These are phyloP conservation scores for Cordilura impudica DNA, from an alignment of 2,888 invertebrate genomes.

Conservation along the genomic window DNA sequence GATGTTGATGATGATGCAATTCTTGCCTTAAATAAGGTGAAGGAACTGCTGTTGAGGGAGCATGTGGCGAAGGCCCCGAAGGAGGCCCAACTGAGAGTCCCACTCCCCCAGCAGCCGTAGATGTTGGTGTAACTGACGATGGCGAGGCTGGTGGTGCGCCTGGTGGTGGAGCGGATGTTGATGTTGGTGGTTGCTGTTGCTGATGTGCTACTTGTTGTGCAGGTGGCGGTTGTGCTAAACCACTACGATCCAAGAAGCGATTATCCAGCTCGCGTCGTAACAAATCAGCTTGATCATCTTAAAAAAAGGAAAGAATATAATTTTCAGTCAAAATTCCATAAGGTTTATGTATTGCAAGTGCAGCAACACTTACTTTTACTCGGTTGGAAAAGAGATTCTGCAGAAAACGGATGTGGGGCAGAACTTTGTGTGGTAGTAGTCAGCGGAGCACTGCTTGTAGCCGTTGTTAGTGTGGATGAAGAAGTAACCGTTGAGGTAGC, in stretches of 20 bases:
- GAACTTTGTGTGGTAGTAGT: conserved; percentile 75
- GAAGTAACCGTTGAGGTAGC: conserved; percentile 63
- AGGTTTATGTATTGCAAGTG: neutral
- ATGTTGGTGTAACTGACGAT: conserved; percentile 81
- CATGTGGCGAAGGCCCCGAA: conserved; percentile 62
- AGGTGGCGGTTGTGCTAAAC: conserved; percentile 79
- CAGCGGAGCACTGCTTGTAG: conserved; percentile 62
- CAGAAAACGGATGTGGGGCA: conserved; percentile 91
- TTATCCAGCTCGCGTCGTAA: conserved; percentile 93
- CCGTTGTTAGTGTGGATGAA: conserved; percentile 63
- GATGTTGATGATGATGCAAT: conserved; percentile 96
- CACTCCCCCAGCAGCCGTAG: conserved; percentile 79
- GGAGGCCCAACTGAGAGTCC: conserved; percentile 71
- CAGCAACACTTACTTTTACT: conserved; percentile 82
- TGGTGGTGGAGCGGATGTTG: conserved; percentile 94
- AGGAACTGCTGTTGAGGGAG: conserved; percentile 66
- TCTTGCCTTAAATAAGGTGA: conserved; percentile 86
- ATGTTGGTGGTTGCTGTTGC: conserved; percentile 82
- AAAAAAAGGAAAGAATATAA: conserved; percentile 58
- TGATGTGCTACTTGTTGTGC: conserved; percentile 73
- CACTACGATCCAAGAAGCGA: conserved; percentile 92
- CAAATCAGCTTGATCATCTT: conserved; percentile 87
- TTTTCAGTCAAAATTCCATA: conserved; percentile 25
- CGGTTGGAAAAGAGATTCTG: conserved; percentile 91
- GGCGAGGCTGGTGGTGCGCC: conserved; percentile 90